Conservation (phyloP, 2,888 invertebrate genomes). For the Axea sp. region DNA sequence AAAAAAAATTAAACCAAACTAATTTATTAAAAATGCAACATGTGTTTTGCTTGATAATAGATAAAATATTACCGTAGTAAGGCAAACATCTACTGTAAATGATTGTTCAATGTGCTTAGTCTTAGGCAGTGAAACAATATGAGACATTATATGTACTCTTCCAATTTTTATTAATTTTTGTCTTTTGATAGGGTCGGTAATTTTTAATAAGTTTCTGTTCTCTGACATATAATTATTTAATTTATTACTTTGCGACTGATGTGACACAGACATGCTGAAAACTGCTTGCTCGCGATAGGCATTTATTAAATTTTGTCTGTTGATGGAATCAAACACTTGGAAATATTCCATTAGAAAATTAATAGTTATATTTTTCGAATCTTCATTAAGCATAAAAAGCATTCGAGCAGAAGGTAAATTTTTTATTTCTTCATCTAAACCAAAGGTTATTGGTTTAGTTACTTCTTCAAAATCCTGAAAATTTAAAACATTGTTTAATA, state of each 20-base stretch:
- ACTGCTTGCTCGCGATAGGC: conserved; percentile 94
- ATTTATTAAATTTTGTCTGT: conserved; percentile 87
- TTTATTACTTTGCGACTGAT: conserved; percentile 76
- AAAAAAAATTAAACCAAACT: no score
- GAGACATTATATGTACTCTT: conserved; percentile 88
- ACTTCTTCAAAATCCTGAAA: no score
- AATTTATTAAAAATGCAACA: no score
- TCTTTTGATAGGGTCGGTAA: conserved; percentile 83
- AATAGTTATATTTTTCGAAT: conserved; percentile 85
- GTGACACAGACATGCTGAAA: conserved; percentile 82
- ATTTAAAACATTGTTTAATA: no score
- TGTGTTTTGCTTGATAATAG: no score
- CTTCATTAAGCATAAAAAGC: conserved; percentile 81
- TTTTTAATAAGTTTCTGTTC: conserved; percentile 85
- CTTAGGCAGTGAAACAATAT: conserved; percentile 89
- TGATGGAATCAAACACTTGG: conserved; percentile 89
- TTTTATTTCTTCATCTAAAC: conserved; percentile 84
- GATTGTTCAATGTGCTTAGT: conserved; percentile 93
- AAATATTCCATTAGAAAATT: conserved; percentile 94
- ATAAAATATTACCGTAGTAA: conserved; percentile 81
- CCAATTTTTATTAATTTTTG: conserved; percentile 87
- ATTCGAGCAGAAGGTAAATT: conserved; percentile 85
- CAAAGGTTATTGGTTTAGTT: conserved; percentile 92
- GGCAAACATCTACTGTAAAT: conserved; percentile 91
- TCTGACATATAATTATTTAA: conserved; percentile 82